Conservation (phyloP, 2,113 vertebrate species). For the Thermophis baileyi region DNA sequence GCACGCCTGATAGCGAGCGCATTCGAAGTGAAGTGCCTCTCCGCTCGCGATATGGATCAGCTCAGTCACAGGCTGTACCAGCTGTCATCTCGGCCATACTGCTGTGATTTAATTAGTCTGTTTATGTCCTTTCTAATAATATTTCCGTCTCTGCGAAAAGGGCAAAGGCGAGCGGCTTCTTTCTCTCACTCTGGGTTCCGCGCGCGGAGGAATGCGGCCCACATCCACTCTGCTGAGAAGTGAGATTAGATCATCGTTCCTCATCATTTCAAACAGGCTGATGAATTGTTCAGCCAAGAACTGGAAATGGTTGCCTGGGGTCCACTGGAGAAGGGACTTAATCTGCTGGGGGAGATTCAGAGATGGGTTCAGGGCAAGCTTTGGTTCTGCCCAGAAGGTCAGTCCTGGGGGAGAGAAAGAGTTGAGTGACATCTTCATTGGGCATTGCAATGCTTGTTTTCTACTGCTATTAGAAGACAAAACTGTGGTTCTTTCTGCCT, state of each 20-base stretch:
- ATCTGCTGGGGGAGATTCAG: slow-evolving; percentile 37
- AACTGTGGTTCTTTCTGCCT: background rate
- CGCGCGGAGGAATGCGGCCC: slow-evolving; percentile 86
- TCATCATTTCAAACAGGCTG: slow-evolving; percentile 81
- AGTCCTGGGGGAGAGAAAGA: background rate
- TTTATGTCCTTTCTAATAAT: slow-evolving; percentile 99
- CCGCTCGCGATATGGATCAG: slow-evolving; percentile 96
- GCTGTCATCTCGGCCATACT: slow-evolving; percentile 98
- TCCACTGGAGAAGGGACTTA: slow-evolving; percentile 63
- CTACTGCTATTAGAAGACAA: background rate
- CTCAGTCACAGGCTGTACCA: slow-evolving; percentile 98
- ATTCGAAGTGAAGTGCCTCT: slow-evolving; percentile 85
- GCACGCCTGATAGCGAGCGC: slow-evolving; percentile 82
- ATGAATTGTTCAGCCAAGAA: slow-evolving; percentile 79
- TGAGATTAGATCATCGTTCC: slow-evolving; percentile 73
- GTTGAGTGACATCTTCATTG: background rate
- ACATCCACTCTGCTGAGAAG: slow-evolving; percentile 75
- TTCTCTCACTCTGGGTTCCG: slow-evolving; percentile 69
- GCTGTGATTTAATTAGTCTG: slow-evolving; percentile 99
- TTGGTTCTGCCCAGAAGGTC: background rate
- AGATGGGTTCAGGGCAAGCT: slow-evolving; percentile 11
- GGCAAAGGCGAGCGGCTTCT: slow-evolving; percentile 90
- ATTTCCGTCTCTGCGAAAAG: slow-evolving; percentile 97
- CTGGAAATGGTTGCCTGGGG: slow-evolving; percentile 71
- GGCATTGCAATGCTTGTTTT: background rate